Evolutionary conservation across 2,888 invertebrate species (phyloP).

Genomic region (Bruchidius siliquastri): DNA sequence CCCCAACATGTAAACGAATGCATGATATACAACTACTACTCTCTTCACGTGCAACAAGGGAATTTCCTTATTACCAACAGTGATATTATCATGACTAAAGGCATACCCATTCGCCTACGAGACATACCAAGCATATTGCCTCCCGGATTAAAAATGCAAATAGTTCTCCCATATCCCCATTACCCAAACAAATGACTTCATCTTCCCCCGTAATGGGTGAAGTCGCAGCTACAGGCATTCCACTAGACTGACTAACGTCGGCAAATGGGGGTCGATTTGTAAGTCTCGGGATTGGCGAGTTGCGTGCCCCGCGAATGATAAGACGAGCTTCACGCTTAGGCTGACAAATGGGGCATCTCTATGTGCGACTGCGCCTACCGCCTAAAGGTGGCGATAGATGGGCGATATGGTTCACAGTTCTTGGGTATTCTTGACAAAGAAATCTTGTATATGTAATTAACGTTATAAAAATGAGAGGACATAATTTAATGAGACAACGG

Average conservation of each 20-base stretch:
- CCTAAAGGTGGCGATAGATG: not conserved
- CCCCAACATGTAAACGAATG: too few species aligned
- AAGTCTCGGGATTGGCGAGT: not conserved
- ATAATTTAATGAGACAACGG: too few species aligned
- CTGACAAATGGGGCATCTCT: not conserved
- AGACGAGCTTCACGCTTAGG: not conserved
- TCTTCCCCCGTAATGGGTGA: not conserved
- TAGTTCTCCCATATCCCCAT: not conserved
- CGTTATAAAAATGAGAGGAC: too few species aligned
- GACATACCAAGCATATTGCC: not conserved
- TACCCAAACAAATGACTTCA: not conserved
- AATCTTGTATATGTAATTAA: too few species aligned
- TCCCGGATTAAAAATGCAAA: not conserved
- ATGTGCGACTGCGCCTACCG: not conserved
- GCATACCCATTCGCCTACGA: not conserved
- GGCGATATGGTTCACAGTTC: too few species aligned
- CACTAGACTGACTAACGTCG: not conserved
- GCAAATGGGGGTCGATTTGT: not conserved
- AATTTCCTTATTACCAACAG: not conserved
- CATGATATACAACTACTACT: not conserved
- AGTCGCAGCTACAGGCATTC: not conserved
- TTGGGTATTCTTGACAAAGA: too few species aligned
- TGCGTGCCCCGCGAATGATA: not conserved
- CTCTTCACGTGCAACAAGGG: not conserved
- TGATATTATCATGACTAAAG: not conserved